phyloP scores from a whole-genome alignment of 1,140 invertebrate genomes.

The Camponotus vicinus region DNA sequence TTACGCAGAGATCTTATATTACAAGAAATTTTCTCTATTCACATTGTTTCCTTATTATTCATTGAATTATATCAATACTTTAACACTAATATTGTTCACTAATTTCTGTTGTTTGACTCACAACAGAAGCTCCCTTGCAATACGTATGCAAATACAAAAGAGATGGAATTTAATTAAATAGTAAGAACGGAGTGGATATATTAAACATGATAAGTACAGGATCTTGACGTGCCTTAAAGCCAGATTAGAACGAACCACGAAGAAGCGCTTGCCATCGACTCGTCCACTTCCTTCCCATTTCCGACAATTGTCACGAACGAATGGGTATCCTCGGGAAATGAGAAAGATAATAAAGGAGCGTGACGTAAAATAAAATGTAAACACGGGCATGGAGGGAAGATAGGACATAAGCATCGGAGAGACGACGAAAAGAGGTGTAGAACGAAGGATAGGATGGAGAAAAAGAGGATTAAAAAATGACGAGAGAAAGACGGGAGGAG shows the following conservation, averaged over 20 bases:
- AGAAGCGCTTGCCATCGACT: slow-evolving; percentile 70
- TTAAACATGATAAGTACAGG: slow-evolving; percentile 27
- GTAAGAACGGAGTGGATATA: slow-evolving; percentile 8
- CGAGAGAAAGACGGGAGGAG: slow-evolving; percentile 58
- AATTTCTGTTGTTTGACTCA: no score
- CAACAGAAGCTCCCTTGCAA: neutral
- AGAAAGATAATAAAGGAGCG: slow-evolving; percentile 79
- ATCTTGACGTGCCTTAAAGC: slow-evolving; percentile 56
- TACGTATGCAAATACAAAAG: neutral
- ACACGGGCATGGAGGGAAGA: slow-evolving; percentile 64
- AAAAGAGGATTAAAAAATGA: slow-evolving; percentile 56
- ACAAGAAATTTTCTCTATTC: neutral
- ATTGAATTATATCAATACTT: neutral
- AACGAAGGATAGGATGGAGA: slow-evolving; percentile 47
- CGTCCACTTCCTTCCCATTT: slow-evolving; percentile 74
- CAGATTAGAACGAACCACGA: slow-evolving; percentile 67
- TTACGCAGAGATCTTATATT: slow-evolving; percentile 1
- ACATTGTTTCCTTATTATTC: neutral
- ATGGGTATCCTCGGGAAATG: slow-evolving; percentile 74
- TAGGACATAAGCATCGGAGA: slow-evolving; percentile 43
- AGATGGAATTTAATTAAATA: slow-evolving; percentile 23
- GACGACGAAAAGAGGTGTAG: slow-evolving; percentile 48
- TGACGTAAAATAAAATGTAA: slow-evolving; percentile 81
- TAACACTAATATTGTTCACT: neutral
- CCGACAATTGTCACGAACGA: slow-evolving; percentile 76